A percentile compares a stretch with the other conserved stretches of the same genome.
These are phyloP conservation scores for Ciconia stormi DNA, from an alignment of 2,113 vertebrate genomes.

Conservation along the genomic window DNA sequence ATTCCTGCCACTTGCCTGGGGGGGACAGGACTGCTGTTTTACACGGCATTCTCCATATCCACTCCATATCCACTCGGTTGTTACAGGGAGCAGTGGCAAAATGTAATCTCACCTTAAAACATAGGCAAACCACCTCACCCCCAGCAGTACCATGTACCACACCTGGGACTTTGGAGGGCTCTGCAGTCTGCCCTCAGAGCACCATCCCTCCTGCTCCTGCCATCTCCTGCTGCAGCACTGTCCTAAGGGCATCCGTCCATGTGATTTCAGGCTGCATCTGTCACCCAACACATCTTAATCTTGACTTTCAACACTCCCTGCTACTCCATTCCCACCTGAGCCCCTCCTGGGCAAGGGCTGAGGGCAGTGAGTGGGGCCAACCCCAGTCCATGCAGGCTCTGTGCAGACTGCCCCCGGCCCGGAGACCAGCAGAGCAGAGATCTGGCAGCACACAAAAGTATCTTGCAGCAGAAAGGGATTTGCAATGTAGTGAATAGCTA, in stretches of 20 bases:
- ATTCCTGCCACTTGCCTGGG: neutral
- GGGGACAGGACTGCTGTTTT: neutral
- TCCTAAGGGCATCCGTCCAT: neutral
- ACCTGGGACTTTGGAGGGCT: neutral
- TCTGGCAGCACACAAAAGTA: neutral
- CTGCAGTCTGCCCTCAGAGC: neutral
- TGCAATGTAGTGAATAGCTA: neutral
- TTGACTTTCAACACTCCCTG: neutral
- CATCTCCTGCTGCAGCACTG: rapidly evolving
- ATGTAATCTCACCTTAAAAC: neutral
- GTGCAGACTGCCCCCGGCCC: too few relatives aligned
- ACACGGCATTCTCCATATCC: neutral
- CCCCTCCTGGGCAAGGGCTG: neutral
- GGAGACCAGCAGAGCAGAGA: neutral
- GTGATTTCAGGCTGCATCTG: neutral
- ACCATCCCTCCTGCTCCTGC: neutral
- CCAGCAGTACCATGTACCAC: neutral
- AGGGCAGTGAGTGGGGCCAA: neutral
- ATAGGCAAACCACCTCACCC: neutral
- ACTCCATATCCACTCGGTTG: rapidly evolving
- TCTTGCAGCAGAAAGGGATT: neutral
- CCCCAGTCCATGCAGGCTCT: rapidly evolving
- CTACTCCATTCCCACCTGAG: neutral
- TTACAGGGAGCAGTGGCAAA: neutral
- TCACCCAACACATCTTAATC: neutral